phyloP scores from a whole-genome alignment of 2,888 invertebrate species.

The Machimus rusticus region DNA sequence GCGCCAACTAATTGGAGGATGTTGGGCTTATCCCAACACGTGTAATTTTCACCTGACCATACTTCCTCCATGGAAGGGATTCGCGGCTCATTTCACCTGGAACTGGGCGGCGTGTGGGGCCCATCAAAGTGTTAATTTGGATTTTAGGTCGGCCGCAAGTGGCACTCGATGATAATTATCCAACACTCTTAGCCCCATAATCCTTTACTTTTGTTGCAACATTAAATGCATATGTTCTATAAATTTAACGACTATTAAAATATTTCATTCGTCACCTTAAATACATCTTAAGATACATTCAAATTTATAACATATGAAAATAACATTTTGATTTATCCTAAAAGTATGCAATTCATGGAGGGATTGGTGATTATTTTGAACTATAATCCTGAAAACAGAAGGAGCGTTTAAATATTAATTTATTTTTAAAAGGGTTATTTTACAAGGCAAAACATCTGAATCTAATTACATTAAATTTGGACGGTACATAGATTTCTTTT shows the following conservation, averaged over 20 bases:
- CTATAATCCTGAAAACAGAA: too few relatives aligned
- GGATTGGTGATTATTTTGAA: too few relatives aligned
- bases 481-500: too few relatives aligned
- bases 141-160: background rate
- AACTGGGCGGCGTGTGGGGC: background rate
- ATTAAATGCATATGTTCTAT: background rate
- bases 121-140: background rate
- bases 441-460: too few relatives aligned
- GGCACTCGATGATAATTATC: background rate
- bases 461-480: too few relatives aligned
- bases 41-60: background rate
- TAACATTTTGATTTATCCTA: too few relatives aligned
- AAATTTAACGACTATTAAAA: background rate
- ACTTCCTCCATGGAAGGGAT: background rate
- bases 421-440: too few relatives aligned
- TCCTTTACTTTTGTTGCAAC: background rate
- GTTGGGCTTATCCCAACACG: background rate
- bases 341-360: too few relatives aligned
- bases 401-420: too few relatives aligned
- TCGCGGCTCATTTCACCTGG: background rate
- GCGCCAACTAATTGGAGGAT: background rate
- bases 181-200: background rate
- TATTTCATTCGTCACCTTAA: background rate
- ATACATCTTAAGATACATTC: too few relatives aligned
- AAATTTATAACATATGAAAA: too few relatives aligned